Base-by-base conservation (phyloP, 1,140 invertebrate species). In the Chironomus tepperi region DNA sequence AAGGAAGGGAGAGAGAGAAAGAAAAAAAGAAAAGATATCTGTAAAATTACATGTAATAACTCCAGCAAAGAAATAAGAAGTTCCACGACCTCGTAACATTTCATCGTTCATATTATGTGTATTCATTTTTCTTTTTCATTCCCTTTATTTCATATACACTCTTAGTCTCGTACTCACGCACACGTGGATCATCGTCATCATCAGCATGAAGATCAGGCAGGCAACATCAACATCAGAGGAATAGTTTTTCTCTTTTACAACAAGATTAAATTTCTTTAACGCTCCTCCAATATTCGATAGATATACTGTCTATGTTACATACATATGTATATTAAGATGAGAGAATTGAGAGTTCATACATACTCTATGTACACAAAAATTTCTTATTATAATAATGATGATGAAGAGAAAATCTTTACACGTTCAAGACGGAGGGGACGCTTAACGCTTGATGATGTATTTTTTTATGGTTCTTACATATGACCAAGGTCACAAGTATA, bases 21-120 rank as follows among this genome's bases (percentile, higher is more conserved):
- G 5, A 5, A 34, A 34, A 34, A 34, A 34, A 34, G 65, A 70
- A 57, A 10, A 70, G n/a, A 70, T 18, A 70, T 70, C 65, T 70
- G 65, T 70, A 70, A 70, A 70, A 70, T 70, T 70, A 70, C 65
- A 70, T 70, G 65, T 70, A 70, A 21, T 70, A 70, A 70, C 19
- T 70, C 16, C 16, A 70, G 16, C 16, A 70, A 70, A 70, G 65
- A 70, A 70, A 16, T 70, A 70, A 70, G 65, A 70, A 70, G 65
- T 70, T 70, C 65, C 19, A 70, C 65, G 65, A 70, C 65, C 65
- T 70, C 65, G 18, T 70, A 70, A 70, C 65, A 70, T 70, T 70
- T 8, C 0, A 57, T 57, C 47, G 47, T 57, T 15, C 12, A 57
- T 57, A 57, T 15, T 12, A 57, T 34, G 24, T 34, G 24, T 57